phyloP scores from a whole-genome alignment of 1,140 invertebrate species.

The Semibalanus balanoides region DNA sequence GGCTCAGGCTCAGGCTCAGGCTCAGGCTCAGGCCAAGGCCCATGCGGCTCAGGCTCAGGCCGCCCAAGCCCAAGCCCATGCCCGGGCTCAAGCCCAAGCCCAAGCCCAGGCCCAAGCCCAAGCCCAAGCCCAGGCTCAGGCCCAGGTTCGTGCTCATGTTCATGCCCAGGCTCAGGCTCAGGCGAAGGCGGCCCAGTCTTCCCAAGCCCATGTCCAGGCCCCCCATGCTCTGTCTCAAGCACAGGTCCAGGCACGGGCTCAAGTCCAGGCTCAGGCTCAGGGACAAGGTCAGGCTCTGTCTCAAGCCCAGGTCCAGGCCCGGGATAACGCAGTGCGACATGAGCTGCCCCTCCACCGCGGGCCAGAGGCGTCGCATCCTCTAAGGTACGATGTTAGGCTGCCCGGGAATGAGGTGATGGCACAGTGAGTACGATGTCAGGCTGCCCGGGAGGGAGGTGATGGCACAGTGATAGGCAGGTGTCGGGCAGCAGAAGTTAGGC shows the following conservation, averaged over 20 bases:
- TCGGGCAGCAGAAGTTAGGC: too few species aligned
- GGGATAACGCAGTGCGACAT: too few species aligned
- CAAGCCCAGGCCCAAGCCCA: conserved; percentile 3
- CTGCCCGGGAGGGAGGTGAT: too few species aligned
- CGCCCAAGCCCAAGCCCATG: conserved; percentile 5
- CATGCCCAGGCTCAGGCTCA: conserved; percentile 9
- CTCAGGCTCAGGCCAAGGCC: conserved; percentile 6
- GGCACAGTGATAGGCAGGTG: too few species aligned
- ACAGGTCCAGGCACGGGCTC: not conserved
- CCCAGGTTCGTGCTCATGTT: not conserved
- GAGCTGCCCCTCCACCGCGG: too few species aligned
- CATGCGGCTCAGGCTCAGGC: not conserved
- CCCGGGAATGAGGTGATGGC: too few species aligned
- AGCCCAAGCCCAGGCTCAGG: conserved; percentile 6
- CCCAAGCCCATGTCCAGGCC: not conserved
- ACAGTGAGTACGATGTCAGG: too few species aligned
- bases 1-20: conserved; percentile 3
- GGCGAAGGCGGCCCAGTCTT: not conserved
- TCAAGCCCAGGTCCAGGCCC: conserved; percentile 8
- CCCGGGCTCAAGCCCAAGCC: not conserved
- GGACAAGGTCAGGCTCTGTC: conserved; percentile 3
- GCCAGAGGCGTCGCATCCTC: too few species aligned
- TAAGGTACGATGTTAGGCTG: too few species aligned
- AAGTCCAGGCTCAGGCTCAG: not conserved
- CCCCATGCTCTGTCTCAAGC: not conserved